Evolutionary conservation across 2,888 invertebrate species (phyloP), one percentile per base, ranked within the genome.

Genomic region (Harpalus rufipes): DNA sequence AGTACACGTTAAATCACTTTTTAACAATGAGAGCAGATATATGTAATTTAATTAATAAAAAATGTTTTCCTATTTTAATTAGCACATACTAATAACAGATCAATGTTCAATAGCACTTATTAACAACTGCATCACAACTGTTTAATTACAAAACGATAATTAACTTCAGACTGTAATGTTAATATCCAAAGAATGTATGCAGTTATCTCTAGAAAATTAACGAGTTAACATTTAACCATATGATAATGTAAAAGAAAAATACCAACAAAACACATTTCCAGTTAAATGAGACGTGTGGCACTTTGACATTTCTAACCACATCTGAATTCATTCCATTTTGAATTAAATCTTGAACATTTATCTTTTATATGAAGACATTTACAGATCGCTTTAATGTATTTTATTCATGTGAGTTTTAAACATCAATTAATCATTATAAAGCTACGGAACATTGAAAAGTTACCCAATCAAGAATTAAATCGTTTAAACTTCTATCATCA

Each of bases 401-500:
- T 68, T 39, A 68, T 68, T 68, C 68, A 68, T 39, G 68, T 68
- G 68, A 68, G 68, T 68, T 68, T 68, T n/a, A 68, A 68, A 68
- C 68, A n/a, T 68, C 68, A 14, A 68, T 68, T 68, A 68, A 68
- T 68, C 68, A 68, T 68, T 68, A 68, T 68, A 68, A 68, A 68
- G 32, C 68, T 68, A 39, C 68, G 68, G 68, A 68, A 39, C 68
- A 68, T 68, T 68, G 68, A 68, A 68, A 68, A 68, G 68, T 68
- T 68, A 68, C 68, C 68, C 68, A 68, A 68, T 68, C 68, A 68
- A 68, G 68, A 68, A 68, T 68, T 68, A 68, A 68, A 68, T 68
- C 68, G 68, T 68, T 68, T 68, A 68, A 68, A 68, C 68, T 68
- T 68, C 5, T 68, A 68, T 68, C 68, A 68, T 68, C 39, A 68